phyloP scores from a whole-genome alignment of 1,140 invertebrate species.

The Psix sp. region DNA sequence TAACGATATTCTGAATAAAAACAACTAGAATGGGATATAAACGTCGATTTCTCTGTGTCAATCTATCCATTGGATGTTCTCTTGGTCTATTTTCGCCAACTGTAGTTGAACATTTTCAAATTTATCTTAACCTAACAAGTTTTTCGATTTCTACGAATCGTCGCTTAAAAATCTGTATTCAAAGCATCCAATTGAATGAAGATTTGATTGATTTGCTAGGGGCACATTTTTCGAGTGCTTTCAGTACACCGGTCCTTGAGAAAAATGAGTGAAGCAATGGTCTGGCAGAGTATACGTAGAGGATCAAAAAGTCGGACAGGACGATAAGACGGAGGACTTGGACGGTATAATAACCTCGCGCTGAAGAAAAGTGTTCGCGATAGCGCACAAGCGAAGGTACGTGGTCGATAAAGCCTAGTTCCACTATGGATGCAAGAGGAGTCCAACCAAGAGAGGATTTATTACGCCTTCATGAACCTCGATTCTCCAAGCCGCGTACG shows the following conservation, averaged over 20 bases:
- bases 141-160: slow-evolving; percentile 27
- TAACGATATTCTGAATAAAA: slow-evolving; percentile 29
- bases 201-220: slow-evolving; percentile 34
- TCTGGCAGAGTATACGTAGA: slow-evolving; percentile 19
- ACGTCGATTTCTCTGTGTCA: neutral
- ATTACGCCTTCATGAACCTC: slow-evolving; percentile 55
- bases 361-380: slow-evolving; percentile 18
- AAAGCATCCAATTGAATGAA: slow-evolving; percentile 29
- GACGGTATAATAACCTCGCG: slow-evolving; percentile 31
- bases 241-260: too few species aligned
- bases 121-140: slow-evolving; percentile 20
- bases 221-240: too few species aligned
- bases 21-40: slow-evolving; percentile 13
- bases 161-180: slow-evolving; percentile 16
- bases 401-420: slow-evolving; percentile 54
- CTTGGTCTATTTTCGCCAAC: neutral
- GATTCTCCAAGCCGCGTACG: slow-evolving; percentile 47
- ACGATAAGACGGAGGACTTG: slow-evolving; percentile 28
- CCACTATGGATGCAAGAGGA: slow-evolving; percentile 45
- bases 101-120: slow-evolving; percentile 22
- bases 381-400: slow-evolving; percentile 19
- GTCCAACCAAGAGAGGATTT: slow-evolving; percentile 49
- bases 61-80: slow-evolving; percentile 13
- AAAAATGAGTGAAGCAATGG: slow-evolving; percentile 31
- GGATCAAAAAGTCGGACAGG: slow-evolving; percentile 29